Percentiles rank a stretch among this genome's conserved stretches.
phyloP scores from a whole-genome alignment of 2,113 vertebrate genomes.

The Ictalurus punctatus region DNA sequence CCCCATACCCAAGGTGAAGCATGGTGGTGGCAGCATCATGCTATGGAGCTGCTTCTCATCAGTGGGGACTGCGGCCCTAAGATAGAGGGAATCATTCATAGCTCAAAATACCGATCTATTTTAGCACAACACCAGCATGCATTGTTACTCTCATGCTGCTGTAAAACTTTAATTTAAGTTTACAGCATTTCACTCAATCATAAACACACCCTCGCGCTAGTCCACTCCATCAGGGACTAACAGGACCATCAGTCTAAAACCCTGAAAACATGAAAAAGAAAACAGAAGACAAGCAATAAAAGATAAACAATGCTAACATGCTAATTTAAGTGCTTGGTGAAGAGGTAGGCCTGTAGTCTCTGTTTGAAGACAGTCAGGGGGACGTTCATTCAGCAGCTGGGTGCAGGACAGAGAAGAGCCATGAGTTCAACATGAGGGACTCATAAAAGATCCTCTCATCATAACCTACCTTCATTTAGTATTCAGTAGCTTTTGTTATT shows the following conservation, averaged over 20 bases:
- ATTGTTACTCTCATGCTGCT: too few relatives aligned
- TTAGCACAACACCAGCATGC: background rate
- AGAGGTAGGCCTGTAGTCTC: background rate
- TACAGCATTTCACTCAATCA: too few relatives aligned
- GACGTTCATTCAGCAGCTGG: background rate
- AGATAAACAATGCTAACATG: background rate
- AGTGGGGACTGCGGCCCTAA: background rate
- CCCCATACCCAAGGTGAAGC: background rate
- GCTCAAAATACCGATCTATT: background rate
- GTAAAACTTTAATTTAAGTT: too few relatives aligned
- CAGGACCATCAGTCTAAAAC: too few relatives aligned
- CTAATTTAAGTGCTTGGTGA: background rate
- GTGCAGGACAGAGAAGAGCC: background rate
- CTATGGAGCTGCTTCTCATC: background rate
- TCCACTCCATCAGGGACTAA: too few relatives aligned
- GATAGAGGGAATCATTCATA: background rate
- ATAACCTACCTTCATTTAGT: background rate
- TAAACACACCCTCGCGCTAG: too few relatives aligned
- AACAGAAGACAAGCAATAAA: background rate
- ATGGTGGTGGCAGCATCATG: background rate
- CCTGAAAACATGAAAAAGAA: background rate
- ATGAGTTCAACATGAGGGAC: background rate
- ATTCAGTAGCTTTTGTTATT: background rate
- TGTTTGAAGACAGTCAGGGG: background rate
- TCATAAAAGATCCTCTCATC: background rate